phyloP scores from a whole-genome alignment of 2,113 vertebrate species.

The Noturus placidus region DNA sequence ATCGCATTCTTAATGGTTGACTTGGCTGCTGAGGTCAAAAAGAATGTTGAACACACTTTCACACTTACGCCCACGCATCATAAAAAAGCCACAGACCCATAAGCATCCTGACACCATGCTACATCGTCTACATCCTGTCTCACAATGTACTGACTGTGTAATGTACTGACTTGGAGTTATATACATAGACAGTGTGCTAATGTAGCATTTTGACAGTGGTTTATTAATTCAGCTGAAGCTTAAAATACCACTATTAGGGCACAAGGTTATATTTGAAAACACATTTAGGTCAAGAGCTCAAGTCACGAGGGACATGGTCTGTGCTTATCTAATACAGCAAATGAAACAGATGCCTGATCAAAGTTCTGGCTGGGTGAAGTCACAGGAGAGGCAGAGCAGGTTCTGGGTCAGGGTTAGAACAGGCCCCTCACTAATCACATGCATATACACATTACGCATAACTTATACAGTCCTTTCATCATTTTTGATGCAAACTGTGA shows the following conservation, averaged over 20 bases:
- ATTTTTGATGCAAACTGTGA: not conserved
- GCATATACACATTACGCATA: conserved; percentile 16
- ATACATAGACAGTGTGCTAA: conserved; percentile 3
- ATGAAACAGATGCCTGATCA: conserved; percentile 50
- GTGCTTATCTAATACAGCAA: conserved; percentile 41
- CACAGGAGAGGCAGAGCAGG: conserved; percentile 34
- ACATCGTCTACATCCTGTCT: not conserved
- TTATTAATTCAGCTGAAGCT: conserved; percentile 37
- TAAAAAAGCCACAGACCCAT: conserved; percentile 16
- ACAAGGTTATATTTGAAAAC: conserved; percentile 48
- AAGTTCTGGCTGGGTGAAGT: conserved; percentile 46
- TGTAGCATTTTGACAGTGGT: conserved; percentile 27
- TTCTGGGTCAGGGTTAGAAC: conserved; percentile 44
- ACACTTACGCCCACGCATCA: conserved; percentile 10
- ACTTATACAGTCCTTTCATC: not conserved
- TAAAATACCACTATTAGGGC: conserved; percentile 35
- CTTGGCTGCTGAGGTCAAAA: conserved; percentile 40
- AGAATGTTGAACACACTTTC: conserved; percentile 30
- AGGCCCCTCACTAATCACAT: conserved; percentile 11
- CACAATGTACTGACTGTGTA: not conserved
- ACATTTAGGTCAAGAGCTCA: conserved; percentile 53
- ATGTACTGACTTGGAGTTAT: not conserved
- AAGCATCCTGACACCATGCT: conserved; percentile 3
- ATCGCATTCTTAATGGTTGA: conserved; percentile 36
- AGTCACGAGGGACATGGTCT: conserved; percentile 28